Evolutionary conservation across 2,113 vertebrate species (phyloP).

Genomic region (Ahaetulla prasina): DNA sequence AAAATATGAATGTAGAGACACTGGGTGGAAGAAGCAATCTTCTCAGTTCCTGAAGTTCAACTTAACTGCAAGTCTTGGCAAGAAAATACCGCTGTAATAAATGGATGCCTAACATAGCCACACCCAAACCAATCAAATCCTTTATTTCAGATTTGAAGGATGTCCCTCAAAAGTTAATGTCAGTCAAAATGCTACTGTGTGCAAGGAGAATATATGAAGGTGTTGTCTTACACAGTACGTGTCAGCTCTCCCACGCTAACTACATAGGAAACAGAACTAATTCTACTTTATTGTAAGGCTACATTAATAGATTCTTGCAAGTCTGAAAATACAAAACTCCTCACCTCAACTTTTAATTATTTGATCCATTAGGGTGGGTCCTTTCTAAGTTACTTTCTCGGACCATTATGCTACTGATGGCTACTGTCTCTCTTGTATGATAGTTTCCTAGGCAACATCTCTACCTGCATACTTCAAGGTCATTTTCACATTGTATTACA

Average conservation of each 20-base stretch:
- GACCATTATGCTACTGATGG: background rate
- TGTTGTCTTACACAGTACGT: conserved; percentile 20
- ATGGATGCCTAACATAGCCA: conserved; percentile 52
- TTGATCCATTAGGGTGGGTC: background rate
- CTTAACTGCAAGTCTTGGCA: conserved; percentile 39
- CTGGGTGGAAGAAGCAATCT: background rate
- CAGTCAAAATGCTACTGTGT: conserved; percentile 51
- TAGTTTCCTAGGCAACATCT: background rate
- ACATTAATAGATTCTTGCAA: background rate
- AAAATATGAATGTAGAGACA: background rate
- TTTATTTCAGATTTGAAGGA: conserved; percentile 38
- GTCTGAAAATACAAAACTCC: background rate
- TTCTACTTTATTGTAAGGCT: background rate
- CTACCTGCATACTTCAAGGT: background rate
- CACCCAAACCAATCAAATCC: conserved; percentile 63
- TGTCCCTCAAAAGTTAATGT: conserved; percentile 55
- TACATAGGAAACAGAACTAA: background rate
- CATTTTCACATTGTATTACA: background rate
- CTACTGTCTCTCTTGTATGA: background rate
- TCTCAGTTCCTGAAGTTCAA: conserved; percentile 18
- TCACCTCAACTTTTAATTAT: background rate
- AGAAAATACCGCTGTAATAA: conserved; percentile 54
- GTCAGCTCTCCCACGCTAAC: background rate
- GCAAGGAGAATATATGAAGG: conserved; percentile 32
- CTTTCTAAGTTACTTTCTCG: background rate